phyloP scores from a whole-genome alignment of 2,797 vertebrate species.

The Anguilla pacifica region DNA sequence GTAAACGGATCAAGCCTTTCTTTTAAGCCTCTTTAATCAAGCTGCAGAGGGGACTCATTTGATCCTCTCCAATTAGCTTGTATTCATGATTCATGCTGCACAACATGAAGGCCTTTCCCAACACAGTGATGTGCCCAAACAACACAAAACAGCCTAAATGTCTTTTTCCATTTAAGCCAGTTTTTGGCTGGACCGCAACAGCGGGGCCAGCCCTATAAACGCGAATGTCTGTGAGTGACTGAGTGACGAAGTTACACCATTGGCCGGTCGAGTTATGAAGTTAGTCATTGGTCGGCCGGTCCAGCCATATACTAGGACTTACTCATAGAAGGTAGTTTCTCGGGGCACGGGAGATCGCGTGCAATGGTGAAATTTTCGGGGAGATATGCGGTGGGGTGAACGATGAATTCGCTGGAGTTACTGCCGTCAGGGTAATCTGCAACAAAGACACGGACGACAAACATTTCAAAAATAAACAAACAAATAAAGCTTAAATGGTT shows the following conservation, averaged over 20 bases:
- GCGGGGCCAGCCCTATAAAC: too few relatives aligned
- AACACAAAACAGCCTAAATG: neutral
- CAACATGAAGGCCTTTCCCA: neutral
- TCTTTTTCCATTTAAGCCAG: neutral
- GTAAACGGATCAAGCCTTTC: neutral
- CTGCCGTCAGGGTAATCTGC: slow-evolving; percentile 93
- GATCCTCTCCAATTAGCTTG: neutral
- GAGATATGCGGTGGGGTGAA: slow-evolving; percentile 89
- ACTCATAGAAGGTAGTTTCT: slow-evolving; percentile 98
- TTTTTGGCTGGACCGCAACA: too few relatives aligned
- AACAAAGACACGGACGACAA: neutral
- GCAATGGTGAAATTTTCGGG: slow-evolving; percentile 95
- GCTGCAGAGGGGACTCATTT: neutral
- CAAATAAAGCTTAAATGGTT: neutral
- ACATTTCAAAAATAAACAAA: neutral
- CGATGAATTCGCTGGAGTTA: slow-evolving; percentile 90
- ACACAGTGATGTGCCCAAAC: neutral
- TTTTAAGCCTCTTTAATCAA: neutral
- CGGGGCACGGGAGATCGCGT: slow-evolving; percentile 88
- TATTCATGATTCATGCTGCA: neutral
- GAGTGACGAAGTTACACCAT: too few relatives aligned
- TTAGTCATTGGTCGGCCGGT: too few relatives aligned
- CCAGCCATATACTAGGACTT: slow-evolving; percentile 61
- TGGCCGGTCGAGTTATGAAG: too few relatives aligned
- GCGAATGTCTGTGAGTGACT: too few relatives aligned